Conservation (phyloP, 2,888 invertebrate species). For the Falcaria lacertinaria region DNA sequence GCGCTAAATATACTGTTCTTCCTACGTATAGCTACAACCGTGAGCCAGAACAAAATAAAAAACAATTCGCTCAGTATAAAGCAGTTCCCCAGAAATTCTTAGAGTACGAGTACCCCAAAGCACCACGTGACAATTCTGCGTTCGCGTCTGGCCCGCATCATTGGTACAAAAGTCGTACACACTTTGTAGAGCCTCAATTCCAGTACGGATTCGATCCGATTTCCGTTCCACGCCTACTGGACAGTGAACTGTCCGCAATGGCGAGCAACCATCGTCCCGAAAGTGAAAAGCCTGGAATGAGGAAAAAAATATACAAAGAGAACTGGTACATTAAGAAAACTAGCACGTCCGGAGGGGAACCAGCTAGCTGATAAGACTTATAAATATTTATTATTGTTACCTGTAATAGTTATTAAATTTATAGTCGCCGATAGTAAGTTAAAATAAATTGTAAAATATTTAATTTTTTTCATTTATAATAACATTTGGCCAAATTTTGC, state of each 20-base stretch:
- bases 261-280: constrained; percentile 60
- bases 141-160: constrained; percentile 50
- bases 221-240: constrained; percentile 52
- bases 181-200: constrained; percentile 69
- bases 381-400: constrained; percentile 57
- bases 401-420: constrained; percentile 34
- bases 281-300: constrained; percentile 59
- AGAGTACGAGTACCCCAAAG: constrained; percentile 53
- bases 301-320: constrained; percentile 69
- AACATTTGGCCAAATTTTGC: constrained; percentile 17
- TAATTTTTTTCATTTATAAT: constrained; percentile 13
- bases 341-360: constrained; percentile 52
- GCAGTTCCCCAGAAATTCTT: constrained; percentile 39
- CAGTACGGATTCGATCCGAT: constrained; percentile 74
- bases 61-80: constrained; percentile 48
- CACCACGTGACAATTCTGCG: constrained; percentile 50
- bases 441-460: constrained; percentile 10
- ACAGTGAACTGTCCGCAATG: constrained; percentile 67
- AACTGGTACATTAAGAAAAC: constrained; percentile 73
- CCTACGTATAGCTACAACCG: constrained; percentile 38
- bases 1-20: constrained; percentile 43
- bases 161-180: constrained; percentile 48
- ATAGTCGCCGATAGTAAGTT: constrained; percentile 28
- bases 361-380: constrained; percentile 60
- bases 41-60: constrained; percentile 37